phyloP scores from a whole-genome alignment of 2,888 invertebrate genomes.

The Caprella mutica region DNA sequence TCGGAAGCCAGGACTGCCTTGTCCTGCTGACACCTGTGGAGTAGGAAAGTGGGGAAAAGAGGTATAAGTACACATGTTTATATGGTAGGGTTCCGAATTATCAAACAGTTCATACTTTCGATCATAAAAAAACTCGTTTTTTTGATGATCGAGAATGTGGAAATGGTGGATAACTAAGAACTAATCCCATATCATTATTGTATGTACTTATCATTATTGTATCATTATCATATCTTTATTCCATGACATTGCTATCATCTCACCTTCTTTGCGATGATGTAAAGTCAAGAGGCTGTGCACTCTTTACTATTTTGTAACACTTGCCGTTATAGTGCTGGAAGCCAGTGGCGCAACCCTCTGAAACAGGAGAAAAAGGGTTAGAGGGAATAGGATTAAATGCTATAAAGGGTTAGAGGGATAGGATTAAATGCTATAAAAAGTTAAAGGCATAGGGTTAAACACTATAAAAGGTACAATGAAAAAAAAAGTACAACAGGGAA shows the following conservation, averaged over 20 bases:
- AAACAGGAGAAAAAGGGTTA: background rate
- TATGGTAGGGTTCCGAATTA: background rate
- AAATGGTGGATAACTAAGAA: too few relatives aligned
- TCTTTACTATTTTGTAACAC: slow-evolving; percentile 26
- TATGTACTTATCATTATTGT: too few relatives aligned
- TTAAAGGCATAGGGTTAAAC: background rate
- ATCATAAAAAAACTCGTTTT: background rate
- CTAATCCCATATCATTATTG: too few relatives aligned
- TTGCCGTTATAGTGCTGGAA: slow-evolving; percentile 17
- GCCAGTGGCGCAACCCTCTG: slow-evolving; percentile 22
- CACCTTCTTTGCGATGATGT: slow-evolving; percentile 24
- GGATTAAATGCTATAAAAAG: background rate
- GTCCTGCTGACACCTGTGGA: slow-evolving; percentile 28
- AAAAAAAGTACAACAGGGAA: background rate
- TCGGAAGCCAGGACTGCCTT: slow-evolving; percentile 27
- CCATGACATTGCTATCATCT: background rate
- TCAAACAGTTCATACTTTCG: background rate
- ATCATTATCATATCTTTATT: too few relatives aligned
- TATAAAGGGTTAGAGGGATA: background rate
- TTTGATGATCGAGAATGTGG: too few relatives aligned
- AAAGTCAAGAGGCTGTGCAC: slow-evolving; percentile 22
- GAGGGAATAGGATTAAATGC: background rate
- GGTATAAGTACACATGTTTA: background rate
- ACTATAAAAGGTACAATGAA: background rate
- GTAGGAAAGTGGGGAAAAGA: background rate